phyloP scores from a whole-genome alignment of 2,797 vertebrate species.

The Fratercula arctica region DNA sequence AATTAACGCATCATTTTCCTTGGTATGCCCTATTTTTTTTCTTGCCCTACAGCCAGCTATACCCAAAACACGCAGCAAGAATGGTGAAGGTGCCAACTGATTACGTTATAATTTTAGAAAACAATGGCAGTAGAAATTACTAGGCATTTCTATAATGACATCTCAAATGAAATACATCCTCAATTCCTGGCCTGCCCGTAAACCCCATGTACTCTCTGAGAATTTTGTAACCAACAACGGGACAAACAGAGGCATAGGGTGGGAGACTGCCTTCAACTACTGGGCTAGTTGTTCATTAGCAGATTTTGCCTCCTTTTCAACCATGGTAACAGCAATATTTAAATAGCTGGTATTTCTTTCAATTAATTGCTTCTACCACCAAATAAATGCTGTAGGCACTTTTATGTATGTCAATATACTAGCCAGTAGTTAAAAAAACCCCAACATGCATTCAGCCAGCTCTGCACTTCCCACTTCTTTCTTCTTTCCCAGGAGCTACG shows the following conservation, averaged over 20 bases:
- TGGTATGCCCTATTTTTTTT: slow-evolving; percentile 85
- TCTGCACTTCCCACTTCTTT: not conserved
- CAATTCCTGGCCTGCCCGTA: not conserved
- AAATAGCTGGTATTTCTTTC: not conserved
- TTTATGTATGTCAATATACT: not conserved
- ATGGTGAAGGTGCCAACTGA: not conserved
- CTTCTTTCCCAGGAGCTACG: not conserved
- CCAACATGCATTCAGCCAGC: not conserved
- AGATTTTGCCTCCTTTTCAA: slow-evolving; percentile 83
- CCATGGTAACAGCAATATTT: slow-evolving; percentile 60
- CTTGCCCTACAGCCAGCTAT: slow-evolving; percentile 78
- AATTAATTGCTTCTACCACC: not conserved
- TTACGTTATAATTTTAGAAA: not conserved
- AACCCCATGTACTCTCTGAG: not conserved
- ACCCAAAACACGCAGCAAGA: not conserved
- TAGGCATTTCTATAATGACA: not conserved
- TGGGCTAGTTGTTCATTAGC: slow-evolving; percentile 83
- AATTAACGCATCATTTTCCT: slow-evolving; percentile 85
- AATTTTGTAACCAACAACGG: not conserved
- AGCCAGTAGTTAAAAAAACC: not conserved
- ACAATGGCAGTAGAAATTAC: not conserved
- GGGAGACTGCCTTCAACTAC: slow-evolving; percentile 83
- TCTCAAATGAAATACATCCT: not conserved
- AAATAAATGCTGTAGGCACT: not conserved
- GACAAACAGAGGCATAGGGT: not conserved